A percentile compares a stretch with the other conserved stretches of the same genome.
phyloP scores from a whole-genome alignment of 2,113 vertebrate species.

The Aphyosemion australe region DNA sequence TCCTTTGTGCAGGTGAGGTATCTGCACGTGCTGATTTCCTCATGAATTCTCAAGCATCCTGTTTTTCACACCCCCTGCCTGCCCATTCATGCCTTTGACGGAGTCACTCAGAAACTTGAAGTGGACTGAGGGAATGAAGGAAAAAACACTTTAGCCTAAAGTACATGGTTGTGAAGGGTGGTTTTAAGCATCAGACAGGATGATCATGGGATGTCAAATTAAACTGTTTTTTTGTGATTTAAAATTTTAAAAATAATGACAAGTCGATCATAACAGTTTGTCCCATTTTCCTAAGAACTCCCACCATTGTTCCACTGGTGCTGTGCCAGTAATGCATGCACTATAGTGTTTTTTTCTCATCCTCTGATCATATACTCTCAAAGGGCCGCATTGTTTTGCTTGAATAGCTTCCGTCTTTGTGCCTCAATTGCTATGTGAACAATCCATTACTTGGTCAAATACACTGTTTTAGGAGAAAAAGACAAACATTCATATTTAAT shows the following conservation, averaged over 20 bases:
- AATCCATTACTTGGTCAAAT: slow-evolving; percentile 78
- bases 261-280: background rate
- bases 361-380: slow-evolving; percentile 61
- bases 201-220: slow-evolving; percentile 8
- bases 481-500: slow-evolving; percentile 80
- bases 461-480: slow-evolving; percentile 67
- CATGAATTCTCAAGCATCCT: background rate
- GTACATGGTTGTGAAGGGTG: background rate
- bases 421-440: slow-evolving; percentile 66
- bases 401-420: slow-evolving; percentile 49
- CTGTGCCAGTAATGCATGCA: slow-evolving; percentile 21
- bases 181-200: slow-evolving; percentile 13
- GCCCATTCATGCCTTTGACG: slow-evolving; percentile 5
- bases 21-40: background rate
- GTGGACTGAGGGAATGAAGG: slow-evolving; percentile 17
- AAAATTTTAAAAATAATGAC: slow-evolving; percentile 11
- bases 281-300: background rate
- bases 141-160: slow-evolving; percentile 23
- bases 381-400: slow-evolving; percentile 60
- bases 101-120: slow-evolving; percentile 17
- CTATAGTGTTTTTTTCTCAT: slow-evolving; percentile 8
- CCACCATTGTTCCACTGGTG: background rate
- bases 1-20: background rate
- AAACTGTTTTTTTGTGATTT: slow-evolving; percentile 4
- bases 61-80: slow-evolving; percentile 3